phyloP scores from a whole-genome alignment of 2,113 vertebrate species.

The Hypomesus transpacificus region DNA sequence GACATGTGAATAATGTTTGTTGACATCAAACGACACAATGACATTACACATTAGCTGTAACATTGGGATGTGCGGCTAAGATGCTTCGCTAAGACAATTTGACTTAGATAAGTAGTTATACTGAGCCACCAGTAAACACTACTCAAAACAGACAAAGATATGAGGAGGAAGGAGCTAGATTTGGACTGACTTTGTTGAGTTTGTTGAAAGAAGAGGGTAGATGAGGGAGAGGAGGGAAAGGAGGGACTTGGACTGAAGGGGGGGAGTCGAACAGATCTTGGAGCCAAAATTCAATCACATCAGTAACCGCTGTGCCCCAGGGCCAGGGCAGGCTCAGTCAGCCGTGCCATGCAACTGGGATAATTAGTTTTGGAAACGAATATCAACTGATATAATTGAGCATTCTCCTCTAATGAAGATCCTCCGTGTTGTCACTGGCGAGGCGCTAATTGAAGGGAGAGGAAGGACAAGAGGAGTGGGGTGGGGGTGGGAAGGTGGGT shows the following conservation, averaged over 20 bases:
- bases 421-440: conserved; percentile 70
- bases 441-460: conserved; percentile 74
- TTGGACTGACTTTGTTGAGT: conserved; percentile 26
- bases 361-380: conserved; percentile 82
- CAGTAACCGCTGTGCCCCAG: conserved; percentile 63
- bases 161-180: background rate
- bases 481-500: conserved; percentile 7
- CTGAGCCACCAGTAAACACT: too few species aligned
- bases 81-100: too few species aligned
- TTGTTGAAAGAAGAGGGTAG: conserved; percentile 21
- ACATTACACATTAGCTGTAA: too few species aligned
- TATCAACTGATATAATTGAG: conserved; percentile 80
- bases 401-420: conserved; percentile 79
- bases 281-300: conserved; percentile 72
- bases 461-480: conserved; percentile 40
- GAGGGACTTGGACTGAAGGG: conserved; percentile 9
- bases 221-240: conserved; percentile 22
- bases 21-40: too few species aligned
- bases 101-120: too few species aligned
- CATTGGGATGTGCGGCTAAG: too few species aligned
- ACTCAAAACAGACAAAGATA: too few species aligned
- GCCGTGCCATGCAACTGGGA: conserved; percentile 71
- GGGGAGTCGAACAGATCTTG: conserved; percentile 43
- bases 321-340: conserved; percentile 70
- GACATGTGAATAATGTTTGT: too few species aligned